Percentiles rank a stretch among this genome's conserved stretches.
phyloP scores from a whole-genome alignment of 2,113 vertebrate genomes.

The Porphyrio hochstetteri region DNA sequence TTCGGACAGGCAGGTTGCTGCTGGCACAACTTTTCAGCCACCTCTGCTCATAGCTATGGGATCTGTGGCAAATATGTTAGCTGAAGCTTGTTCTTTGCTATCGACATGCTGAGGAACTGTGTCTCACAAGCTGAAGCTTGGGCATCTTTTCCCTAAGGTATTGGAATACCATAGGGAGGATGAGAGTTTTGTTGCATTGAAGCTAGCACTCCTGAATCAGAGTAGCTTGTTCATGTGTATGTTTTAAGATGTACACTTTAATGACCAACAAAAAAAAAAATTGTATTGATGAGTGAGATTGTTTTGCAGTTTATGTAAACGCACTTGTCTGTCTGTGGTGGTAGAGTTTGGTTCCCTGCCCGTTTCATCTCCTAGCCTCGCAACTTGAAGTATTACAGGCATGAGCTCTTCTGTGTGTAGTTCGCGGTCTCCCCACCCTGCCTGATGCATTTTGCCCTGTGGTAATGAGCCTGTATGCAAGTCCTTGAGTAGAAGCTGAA shows the following conservation, averaged over 20 bases:
- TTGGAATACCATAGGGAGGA: neutral
- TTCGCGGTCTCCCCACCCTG: neutral
- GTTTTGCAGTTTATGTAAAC: neutral
- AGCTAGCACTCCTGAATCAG: neutral
- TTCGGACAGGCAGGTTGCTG: neutral
- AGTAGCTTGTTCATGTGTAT: neutral
- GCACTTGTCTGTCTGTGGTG: neutral
- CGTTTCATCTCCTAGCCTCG: neutral
- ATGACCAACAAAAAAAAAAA: neutral
- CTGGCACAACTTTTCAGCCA: neutral
- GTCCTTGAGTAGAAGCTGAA: neutral
- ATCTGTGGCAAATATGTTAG: neutral
- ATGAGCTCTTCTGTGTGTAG: neutral
- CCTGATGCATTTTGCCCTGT: neutral
- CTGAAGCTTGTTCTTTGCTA: no score
- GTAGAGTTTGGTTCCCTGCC: neutral
- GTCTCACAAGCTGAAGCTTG: neutral
- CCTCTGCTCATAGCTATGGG: neutral
- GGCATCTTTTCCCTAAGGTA: neutral
- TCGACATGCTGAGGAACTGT: neutral
- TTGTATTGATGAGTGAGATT: neutral
- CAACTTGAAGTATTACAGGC: neutral
- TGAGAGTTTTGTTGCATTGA: neutral
- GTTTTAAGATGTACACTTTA: neutral
- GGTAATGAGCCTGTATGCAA: neutral